These are phyloP conservation scores for Ifrita kowaldi DNA, from an alignment of 2,113 vertebrate species.

Conservation along the genomic window DNA sequence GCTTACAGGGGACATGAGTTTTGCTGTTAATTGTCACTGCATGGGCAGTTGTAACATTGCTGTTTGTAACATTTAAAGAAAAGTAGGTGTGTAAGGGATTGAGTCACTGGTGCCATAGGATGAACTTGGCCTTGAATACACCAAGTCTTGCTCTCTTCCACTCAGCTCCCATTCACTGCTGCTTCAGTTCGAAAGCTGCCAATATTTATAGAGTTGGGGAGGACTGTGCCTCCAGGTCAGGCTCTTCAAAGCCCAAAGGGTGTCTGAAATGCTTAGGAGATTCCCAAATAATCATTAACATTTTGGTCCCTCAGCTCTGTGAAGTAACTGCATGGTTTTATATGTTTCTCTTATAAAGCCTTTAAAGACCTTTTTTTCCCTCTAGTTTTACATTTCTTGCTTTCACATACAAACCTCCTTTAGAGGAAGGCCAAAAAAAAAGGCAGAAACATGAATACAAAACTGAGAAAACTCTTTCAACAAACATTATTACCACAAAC, in stretches of 20 bases:
- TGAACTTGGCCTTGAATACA: background rate
- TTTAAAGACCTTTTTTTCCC: background rate
- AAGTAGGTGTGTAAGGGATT: background rate
- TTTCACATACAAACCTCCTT: background rate
- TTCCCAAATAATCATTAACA: background rate
- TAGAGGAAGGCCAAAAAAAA: background rate
- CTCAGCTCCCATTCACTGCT: background rate
- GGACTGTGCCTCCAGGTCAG: background rate
- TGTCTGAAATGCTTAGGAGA: background rate
- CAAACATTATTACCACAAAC: constrained; percentile 4
- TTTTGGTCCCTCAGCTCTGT: background rate
- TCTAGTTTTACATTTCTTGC: background rate
- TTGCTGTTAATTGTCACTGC: background rate
- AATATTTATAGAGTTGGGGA: background rate
- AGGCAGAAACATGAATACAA: background rate
- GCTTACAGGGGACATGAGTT: background rate
- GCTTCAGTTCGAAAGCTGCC: background rate
- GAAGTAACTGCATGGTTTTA: background rate
- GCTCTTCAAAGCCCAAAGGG: background rate
- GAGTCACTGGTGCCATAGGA: background rate
- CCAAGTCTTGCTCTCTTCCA: background rate
- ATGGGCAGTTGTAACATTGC: background rate
- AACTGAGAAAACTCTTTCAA: constrained; percentile 15
- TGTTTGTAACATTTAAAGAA: background rate
- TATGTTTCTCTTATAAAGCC: background rate